These are phyloP conservation scores for Oryzias curvinotus DNA, from an alignment of 2,113 vertebrate species.

Conservation along the genomic window DNA sequence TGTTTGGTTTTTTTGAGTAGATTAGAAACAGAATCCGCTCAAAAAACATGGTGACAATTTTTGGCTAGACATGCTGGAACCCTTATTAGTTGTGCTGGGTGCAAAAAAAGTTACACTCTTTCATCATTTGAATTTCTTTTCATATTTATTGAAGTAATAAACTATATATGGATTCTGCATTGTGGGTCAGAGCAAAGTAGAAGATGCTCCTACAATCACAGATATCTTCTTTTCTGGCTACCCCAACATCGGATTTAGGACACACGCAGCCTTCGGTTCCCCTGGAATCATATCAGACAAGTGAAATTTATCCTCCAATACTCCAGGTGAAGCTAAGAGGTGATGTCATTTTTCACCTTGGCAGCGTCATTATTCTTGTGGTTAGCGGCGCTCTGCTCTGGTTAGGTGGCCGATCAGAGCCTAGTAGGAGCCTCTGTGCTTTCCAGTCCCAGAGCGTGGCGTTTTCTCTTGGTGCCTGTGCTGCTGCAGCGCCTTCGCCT, in stretches of 20 bases:
- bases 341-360: constrained; percentile 80
- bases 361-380: constrained; percentile 79
- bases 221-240: constrained; percentile 52
- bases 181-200: constrained; percentile 8
- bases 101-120: no score
- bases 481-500: constrained; percentile 33
- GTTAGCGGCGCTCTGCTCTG: constrained; percentile 73
- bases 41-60: no score
- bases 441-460: constrained; percentile 41
- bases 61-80: no score
- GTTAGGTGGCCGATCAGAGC: constrained; percentile 72
- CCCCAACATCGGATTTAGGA: constrained; percentile 68
- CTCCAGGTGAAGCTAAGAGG: constrained; percentile 75
- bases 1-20: constrained; percentile 29
- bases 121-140: no score
- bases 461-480: constrained; percentile 38
- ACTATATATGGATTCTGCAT: constrained; percentile 5
- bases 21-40: no score
- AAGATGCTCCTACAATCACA: constrained; percentile 45
- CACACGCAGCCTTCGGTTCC: constrained; percentile 60
- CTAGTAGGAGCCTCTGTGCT: constrained; percentile 58
- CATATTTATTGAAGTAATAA: no score
- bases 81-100: no score
- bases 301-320: constrained; percentile 77
- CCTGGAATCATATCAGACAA: constrained; percentile 71